phyloP scores from a whole-genome alignment of 2,888 invertebrate genomes.

The Drosophila flavopinicola region DNA sequence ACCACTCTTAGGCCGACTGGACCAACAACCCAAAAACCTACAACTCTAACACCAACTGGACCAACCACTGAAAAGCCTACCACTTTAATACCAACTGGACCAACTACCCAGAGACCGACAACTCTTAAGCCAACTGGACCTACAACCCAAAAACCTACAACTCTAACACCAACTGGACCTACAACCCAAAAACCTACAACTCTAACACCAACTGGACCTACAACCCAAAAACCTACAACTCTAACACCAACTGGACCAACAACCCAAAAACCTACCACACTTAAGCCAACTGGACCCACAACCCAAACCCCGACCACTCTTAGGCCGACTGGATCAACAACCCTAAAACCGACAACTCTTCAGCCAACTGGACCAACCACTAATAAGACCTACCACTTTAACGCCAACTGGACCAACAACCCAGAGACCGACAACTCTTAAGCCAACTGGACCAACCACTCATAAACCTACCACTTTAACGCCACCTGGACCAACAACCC shows the following conservation, averaged over 20 bases:
- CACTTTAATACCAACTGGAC: not conserved
- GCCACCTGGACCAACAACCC: not conserved
- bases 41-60: not conserved
- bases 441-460: not conserved
- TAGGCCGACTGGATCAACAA: not conserved
- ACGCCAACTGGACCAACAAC: not conserved
- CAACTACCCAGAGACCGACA: not conserved
- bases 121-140: not conserved
- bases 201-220: not conserved
- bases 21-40: not conserved
- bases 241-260: not conserved
- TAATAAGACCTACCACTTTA: not conserved
- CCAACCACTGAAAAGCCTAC: not conserved
- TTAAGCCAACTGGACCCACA: not conserved
- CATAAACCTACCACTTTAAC: not conserved
- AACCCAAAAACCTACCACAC: constrained; percentile 1
- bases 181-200: not conserved
- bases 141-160: not conserved
- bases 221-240: not conserved
- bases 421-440: not conserved
- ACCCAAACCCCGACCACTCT: not conserved
- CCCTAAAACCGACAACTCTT: not conserved
- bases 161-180: not conserved
- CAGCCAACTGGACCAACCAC: not conserved
- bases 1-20: constrained; percentile 8